These are phyloP conservation scores for Anagrus nilaparvatae DNA, from an alignment of 1,140 invertebrate species.

Conservation along the genomic window DNA sequence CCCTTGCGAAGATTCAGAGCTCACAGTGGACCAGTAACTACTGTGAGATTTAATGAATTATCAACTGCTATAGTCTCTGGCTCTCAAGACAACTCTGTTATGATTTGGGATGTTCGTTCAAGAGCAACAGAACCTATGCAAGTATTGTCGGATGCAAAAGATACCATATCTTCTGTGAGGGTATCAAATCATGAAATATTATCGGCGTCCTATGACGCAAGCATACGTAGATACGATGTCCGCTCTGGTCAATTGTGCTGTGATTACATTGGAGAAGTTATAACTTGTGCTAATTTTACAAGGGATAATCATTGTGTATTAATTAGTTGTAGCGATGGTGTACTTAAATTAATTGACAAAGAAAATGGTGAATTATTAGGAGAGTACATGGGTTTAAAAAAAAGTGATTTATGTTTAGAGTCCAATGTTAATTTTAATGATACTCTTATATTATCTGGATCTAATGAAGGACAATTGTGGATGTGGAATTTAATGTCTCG, in stretches of 20 bases:
- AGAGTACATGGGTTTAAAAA: constrained; percentile 68
- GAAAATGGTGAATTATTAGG: constrained; percentile 71
- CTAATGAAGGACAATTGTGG: constrained; percentile 72
- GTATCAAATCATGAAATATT: constrained; percentile 87
- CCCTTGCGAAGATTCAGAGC: constrained; percentile 71
- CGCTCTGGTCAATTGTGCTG: constrained; percentile 68
- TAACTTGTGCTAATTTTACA: constrained; percentile 67
- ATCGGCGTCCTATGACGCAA: constrained; percentile 81
- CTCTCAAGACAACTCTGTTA: constrained; percentile 82
- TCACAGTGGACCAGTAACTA: constrained; percentile 80
- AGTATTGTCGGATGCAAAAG: constrained; percentile 81
- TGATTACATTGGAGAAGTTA: constrained; percentile 77
- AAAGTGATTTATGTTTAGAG: constrained; percentile 74
- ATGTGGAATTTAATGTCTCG: constrained; percentile 80
- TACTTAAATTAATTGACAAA: constrained; percentile 82
- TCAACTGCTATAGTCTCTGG: constrained; percentile 83
- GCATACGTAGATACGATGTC: constrained; percentile 82
- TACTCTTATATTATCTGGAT: constrained; percentile 77
- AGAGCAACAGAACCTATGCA: constrained; percentile 67
- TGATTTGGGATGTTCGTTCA: constrained; percentile 79
- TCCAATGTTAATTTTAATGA: constrained; percentile 74
- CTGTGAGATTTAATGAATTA: constrained; percentile 88
- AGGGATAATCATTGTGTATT: constrained; percentile 81
- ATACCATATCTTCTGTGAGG: constrained; percentile 78
- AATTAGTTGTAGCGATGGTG: constrained; percentile 69